Conservation (phyloP, 2,113 vertebrate species). For the Urocolius indicus region DNA sequence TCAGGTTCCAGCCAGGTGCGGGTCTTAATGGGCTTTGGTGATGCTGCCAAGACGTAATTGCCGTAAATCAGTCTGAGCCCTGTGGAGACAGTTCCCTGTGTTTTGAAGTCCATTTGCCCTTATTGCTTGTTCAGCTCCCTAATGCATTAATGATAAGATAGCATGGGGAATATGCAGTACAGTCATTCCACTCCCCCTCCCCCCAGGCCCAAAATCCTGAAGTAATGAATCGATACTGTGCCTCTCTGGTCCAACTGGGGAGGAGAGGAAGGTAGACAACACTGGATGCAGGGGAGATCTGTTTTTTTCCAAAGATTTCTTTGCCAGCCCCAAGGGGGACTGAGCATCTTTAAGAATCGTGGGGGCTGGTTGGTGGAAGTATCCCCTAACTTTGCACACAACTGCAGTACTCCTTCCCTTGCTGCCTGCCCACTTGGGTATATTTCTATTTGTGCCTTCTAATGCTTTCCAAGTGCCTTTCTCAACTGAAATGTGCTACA, state of each 20-base stretch:
- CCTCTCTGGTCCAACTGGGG: not conserved
- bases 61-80: conserved; percentile 48
- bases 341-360: not conserved
- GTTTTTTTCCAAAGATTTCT: not conserved
- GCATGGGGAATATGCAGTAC: conserved; percentile 53
- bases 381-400: not conserved
- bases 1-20: conserved; percentile 40
- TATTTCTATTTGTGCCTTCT: not conserved
- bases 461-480: not conserved
- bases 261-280: not conserved
- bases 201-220: not conserved
- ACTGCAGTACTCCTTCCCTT: not conserved
- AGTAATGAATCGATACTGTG: conserved; percentile 66
- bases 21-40: not conserved
- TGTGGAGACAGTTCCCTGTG: conserved; percentile 49
- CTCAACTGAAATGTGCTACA: not conserved
- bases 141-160: conserved; percentile 77
- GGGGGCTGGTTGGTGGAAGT: not conserved
- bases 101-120: conserved; percentile 76
- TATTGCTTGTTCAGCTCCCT: conserved; percentile 80
- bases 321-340: not conserved
- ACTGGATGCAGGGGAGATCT: not conserved
- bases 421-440: not conserved
- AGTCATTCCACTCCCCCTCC: not conserved
- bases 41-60: conserved; percentile 67